These are phyloP conservation scores for Halcyon smyrnensis DNA, from an alignment of 2,797 vertebrate species.

Conservation along the genomic window DNA sequence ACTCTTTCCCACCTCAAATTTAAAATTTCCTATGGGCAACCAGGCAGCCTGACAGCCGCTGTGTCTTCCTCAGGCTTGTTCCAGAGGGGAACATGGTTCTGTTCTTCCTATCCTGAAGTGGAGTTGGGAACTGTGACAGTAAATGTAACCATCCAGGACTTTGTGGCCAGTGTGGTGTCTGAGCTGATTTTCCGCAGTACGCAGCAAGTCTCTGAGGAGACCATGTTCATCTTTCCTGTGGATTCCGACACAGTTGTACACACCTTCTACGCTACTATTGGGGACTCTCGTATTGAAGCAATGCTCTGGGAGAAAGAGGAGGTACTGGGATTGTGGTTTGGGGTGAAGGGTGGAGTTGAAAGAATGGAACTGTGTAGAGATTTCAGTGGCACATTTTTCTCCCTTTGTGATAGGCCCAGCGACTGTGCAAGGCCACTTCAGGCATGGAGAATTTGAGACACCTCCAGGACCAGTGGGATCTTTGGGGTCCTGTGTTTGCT, in stretches of 20 bases:
- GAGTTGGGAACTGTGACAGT: background rate
- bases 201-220: background rate
- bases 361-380: background rate
- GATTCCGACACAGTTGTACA: background rate
- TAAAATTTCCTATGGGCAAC: background rate
- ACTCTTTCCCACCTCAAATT: background rate
- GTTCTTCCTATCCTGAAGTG: background rate
- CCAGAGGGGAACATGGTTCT: background rate
- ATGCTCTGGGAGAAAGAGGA: slow-evolving; percentile 17
- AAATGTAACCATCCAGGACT: background rate
- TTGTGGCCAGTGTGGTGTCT: background rate
- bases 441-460: slow-evolving; percentile 86
- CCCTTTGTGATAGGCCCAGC: background rate
- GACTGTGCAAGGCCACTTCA: background rate
- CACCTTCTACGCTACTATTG: background rate
- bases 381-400: background rate
- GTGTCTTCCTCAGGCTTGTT: background rate
- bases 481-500: background rate
- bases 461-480: background rate
- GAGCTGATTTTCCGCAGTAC: background rate
- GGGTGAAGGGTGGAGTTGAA: background rate
- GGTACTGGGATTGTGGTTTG: background rate
- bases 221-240: background rate
- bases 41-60: background rate
- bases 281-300: slow-evolving; percentile 84